Evolutionary conservation across 1,140 invertebrate species (phyloP), one percentile per base, ranked within the genome.

Genomic region (Drosophila pectinifera): DNA sequence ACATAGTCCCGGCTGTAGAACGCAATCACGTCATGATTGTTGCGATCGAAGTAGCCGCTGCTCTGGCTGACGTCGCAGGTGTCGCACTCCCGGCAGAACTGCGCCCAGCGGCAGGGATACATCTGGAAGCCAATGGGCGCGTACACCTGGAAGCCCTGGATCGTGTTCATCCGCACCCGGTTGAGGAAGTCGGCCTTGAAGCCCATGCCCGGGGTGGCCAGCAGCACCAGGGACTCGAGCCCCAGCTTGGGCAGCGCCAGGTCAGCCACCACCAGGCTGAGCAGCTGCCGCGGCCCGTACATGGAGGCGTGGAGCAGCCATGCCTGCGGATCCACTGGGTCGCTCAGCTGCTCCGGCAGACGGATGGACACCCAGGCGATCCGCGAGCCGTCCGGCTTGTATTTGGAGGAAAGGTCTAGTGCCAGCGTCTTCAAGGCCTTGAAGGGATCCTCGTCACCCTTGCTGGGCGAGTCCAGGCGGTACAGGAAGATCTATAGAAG

Each of bases 1-100:
- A 95, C 93, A 92, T 97, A 98, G 93, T 98, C 97, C 68, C 94
- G 94, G 45, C 95, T 94, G 91, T 98, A 98, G 93, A 98, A 98
- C 11, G 96, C 95, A 42, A 96, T 93, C 90, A 96, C 95, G 56
- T 95, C 94, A 58, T 94, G 96, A 80, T 96, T 95, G 46, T 94
- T 93, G 6, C 93, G 89, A 91, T 97, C 96, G 92, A 97, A 98
- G 92, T 96, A 95, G 11, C 97, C 97, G 48, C 95, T 94, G 92
- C 95, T 95, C 92, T 96, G 95, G 79, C 95, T 95, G 1, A 97
- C 93, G 67, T 97, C 96, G 13, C 97, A 93, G 38, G 94, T 94
- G 26, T 92, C 76, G 75, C 92, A 92, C 91, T 93, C 92, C 92
- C 94, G 93, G 91, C 83, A 92, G 61, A 92, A 94, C 63, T 92